Conservation (phyloP, 2,888 invertebrate species). For the Apodemia duryi region DNA sequence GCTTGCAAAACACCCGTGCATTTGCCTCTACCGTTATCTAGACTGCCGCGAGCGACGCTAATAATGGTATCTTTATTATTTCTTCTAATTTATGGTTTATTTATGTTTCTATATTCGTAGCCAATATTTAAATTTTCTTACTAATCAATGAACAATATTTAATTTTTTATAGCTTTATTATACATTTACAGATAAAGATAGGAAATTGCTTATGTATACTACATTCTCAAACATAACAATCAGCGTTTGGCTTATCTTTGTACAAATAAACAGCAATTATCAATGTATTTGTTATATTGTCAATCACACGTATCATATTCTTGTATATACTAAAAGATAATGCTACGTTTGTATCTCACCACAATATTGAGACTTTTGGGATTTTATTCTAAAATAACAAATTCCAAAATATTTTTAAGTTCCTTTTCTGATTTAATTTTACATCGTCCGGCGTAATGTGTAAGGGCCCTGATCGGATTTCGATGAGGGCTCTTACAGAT, state of each 20-base stretch:
- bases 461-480: too few relatives aligned
- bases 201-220: not conserved
- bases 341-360: not conserved
- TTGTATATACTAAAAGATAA: not conserved
- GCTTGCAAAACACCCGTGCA: slow-evolving; percentile 27
- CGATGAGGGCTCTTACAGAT: too few relatives aligned
- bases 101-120: not conserved
- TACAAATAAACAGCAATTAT: slow-evolving; percentile 6
- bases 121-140: not conserved
- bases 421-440: too few relatives aligned
- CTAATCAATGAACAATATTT: not conserved
- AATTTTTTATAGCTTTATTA: not conserved
- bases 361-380: not conserved
- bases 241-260: slow-evolving; percentile 1
- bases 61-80: slow-evolving; percentile 1
- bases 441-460: too few relatives aligned
- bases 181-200: not conserved
- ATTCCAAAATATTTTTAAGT: too few relatives aligned
- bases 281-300: slow-evolving; percentile 1
- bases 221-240: not conserved
- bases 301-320: not conserved
- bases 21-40: slow-evolving; percentile 14
- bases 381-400: not conserved
- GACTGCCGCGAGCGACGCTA: not conserved
- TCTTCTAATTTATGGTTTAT: not conserved